Conservation (phyloP, 2,797 vertebrate genomes). For the Periophthalmus magnuspinnatus region DNA sequence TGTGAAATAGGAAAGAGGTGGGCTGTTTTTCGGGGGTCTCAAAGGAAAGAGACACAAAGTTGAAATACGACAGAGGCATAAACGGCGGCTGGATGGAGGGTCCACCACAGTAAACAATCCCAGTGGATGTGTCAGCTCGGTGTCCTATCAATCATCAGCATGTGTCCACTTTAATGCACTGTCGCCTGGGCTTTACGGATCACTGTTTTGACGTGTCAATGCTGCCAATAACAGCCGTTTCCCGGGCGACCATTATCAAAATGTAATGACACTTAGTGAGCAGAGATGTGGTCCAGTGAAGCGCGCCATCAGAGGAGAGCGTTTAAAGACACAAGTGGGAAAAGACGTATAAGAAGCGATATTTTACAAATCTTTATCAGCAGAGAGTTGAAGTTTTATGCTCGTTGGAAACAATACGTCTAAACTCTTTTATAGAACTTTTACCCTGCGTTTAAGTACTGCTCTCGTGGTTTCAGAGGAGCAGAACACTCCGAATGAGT, state of each 20-base stretch:
- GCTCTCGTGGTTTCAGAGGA: no score
- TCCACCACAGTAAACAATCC: slow-evolving; percentile 75
- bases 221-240: slow-evolving; percentile 62
- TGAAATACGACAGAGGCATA: slow-evolving; percentile 78
- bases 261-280: slow-evolving; percentile 50
- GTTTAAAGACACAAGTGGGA: slow-evolving; percentile 12
- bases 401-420: not conserved
- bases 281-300: slow-evolving; percentile 29
- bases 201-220: slow-evolving; percentile 69
- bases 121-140: slow-evolving; percentile 65
- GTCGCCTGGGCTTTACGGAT: slow-evolving; percentile 70
- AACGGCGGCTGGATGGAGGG: slow-evolving; percentile 69
- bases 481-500: no score
- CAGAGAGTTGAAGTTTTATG: not conserved
- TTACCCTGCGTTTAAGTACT: no score
- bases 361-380: not conserved
- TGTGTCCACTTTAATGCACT: slow-evolving; percentile 73
- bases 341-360: not conserved
- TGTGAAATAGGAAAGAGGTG: slow-evolving; percentile 30
- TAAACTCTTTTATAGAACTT: no score
- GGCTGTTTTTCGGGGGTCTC: slow-evolving; percentile 49
- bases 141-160: slow-evolving; percentile 71
- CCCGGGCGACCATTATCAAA: slow-evolving; percentile 56
- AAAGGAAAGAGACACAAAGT: slow-evolving; percentile 64
- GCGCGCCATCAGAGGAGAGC: slow-evolving; percentile 28